These are phyloP conservation scores for Thaumatotibia leucotreta DNA, from an alignment of 1,140 invertebrate genomes.

Conservation along the genomic window DNA sequence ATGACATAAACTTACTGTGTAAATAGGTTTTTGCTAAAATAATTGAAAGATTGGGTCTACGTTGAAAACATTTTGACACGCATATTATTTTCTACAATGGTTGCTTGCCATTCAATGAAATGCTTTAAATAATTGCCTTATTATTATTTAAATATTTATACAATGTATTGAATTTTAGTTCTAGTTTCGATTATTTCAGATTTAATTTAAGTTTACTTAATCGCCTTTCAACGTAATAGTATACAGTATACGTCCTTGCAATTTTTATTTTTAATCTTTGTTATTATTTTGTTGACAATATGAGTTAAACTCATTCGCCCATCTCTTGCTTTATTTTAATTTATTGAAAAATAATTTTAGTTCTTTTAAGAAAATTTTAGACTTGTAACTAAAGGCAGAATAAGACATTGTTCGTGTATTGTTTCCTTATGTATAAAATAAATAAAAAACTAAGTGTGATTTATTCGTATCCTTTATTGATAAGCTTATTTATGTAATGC, in stretches of 20 bases:
- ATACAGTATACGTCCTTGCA: slow-evolving; percentile 11
- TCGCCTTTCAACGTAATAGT: not conserved
- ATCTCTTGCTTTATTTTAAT: slow-evolving; percentile 63
- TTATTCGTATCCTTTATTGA: slow-evolving; percentile 9
- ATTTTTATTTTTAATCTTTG: slow-evolving; percentile 27
- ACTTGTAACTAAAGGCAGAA: not conserved
- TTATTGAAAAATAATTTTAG: slow-evolving; percentile 38
- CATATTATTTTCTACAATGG: slow-evolving; percentile 22
- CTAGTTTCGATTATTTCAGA: not conserved
- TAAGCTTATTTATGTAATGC: slow-evolving; percentile 18
- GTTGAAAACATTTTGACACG: slow-evolving; percentile 20
- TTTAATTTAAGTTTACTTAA: not conserved
- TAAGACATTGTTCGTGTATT: slow-evolving; percentile 2
- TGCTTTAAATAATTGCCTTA: slow-evolving; percentile 27
- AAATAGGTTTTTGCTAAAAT: slow-evolving; percentile 16
- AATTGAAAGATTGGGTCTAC: slow-evolving; percentile 14
- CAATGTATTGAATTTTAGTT: not conserved
- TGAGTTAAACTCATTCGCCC: slow-evolving; percentile 69
- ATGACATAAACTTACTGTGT: slow-evolving; percentile 26
- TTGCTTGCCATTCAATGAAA: slow-evolving; percentile 24
- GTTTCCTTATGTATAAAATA: slow-evolving; percentile 1
- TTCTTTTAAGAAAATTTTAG: not conserved
- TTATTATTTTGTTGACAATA: slow-evolving; percentile 44
- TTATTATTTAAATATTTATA: slow-evolving; percentile 22
- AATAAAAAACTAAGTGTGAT: slow-evolving; percentile 10